Evolutionary conservation across 2,797 vertebrate genomes (phyloP), one percentile per base, ranked within the genome.

Genomic region (Mus minutoides): DNA sequence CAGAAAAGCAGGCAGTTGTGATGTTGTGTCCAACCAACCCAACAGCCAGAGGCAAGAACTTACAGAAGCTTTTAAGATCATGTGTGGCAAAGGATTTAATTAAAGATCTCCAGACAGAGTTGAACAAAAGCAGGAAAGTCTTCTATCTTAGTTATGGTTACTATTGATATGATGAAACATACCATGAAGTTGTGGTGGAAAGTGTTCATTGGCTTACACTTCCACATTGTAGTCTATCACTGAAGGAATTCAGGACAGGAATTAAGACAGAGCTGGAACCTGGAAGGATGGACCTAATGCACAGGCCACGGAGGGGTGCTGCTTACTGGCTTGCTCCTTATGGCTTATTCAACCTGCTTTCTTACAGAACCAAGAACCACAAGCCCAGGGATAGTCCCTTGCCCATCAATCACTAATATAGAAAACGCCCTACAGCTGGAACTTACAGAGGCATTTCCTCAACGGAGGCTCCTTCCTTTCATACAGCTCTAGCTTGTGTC

Each of bases 61-160:
- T 34, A 79, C 31, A 54, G 49, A 52, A 79, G 49, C 49, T 54
- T 79, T 54, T 79, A 54, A 79, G 49, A 79, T 34, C 9, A n/a
- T 34, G 16, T 34, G 26, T 78, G 29, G 14, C 24, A 34, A 99
- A 99, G 99, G 99, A 99, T 98, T 98, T 99, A 97, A 99, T 99
- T 97, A 98, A 98, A 98, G 99, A 99, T 95, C 97, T 99, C 97
- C 99, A 98, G 92, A 99, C 99, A 24, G 98, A 99, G 69, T 96
- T 99, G 96, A 99, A 97, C 97, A 98, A 99, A 84, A 98, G 99
- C 6, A 99, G 99, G 98, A 98, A 99, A 97, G 46, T 26, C 40
- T 43, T 75, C 9, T 43, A 75, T 26, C 22, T 43, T 43, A 75
- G 5, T 43, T 75, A 75, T 10, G 37, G 40, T 43, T 75, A 75